Evolutionary conservation across 2,797 vertebrate genomes (phyloP), one percentile per base, ranked within the genome.

Genomic region (Oryzias dopingdopingensis): DNA sequence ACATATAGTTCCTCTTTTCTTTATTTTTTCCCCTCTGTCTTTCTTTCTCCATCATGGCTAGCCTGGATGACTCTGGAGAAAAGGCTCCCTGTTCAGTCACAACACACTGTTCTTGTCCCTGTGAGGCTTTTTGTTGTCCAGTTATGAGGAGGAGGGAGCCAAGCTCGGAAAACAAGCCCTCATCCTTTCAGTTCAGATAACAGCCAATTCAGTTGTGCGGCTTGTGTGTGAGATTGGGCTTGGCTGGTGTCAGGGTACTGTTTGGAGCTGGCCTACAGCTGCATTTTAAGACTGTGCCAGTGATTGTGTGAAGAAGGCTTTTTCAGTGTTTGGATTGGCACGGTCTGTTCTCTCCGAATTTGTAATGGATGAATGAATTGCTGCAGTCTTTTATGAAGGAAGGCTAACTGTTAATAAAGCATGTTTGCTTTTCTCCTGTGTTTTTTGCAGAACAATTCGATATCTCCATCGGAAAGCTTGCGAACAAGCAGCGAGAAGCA

Each of bases 381-480:
- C 60, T 66, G 60, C 44, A 69, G 26, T 46, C 17, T 70, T 73
- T 80, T 52, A 65, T 6, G 41, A 51, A 40, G 17, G 42, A 52
- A 68, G 66, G 71, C 44, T 41, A 71, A 80, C 67, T 50, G 65
- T 46, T 72, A 69, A 76, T 81, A 54, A 83, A 72, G 56, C 54
- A 4, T 70, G 32, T 72, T 70, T 76, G 61, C 16, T 58, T 76
- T 76, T 64, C 51, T 54, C 10, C 32, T 37, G 32, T 2, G 2
- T 37, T 37, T 37, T 24, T 51, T 56, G 76, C 58, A 98, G 96
- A 98, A 97, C 72, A 97, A 96, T 70, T 98, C 96, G 0, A 93
- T 98, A 70, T 98, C 96, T 0, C 96, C 96, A 8, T 95, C 95
- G 2, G 96, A 97, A 77, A 97, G 96, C 82, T 89, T 97, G 69